phyloP scores from a whole-genome alignment of 2,888 invertebrate species.

The Pteria penguin region DNA sequence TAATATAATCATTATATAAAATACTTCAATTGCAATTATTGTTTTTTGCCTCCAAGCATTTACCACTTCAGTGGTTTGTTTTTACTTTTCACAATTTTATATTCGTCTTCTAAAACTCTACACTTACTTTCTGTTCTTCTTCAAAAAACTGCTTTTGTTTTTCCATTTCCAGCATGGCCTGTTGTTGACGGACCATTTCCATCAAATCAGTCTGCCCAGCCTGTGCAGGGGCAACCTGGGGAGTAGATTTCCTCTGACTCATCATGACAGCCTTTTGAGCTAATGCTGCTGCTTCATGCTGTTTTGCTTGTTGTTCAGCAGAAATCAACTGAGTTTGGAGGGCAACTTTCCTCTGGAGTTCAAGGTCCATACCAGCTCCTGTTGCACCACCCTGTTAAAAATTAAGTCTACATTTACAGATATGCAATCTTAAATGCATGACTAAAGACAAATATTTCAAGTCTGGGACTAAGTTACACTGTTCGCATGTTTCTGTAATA shows the following conservation, averaged over 20 bases:
- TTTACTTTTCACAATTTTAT: no score
- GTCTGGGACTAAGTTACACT: no score
- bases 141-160: slow-evolving; percentile 52
- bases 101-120: no score
- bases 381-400: slow-evolving; percentile 3
- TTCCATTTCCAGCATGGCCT: slow-evolving; percentile 70
- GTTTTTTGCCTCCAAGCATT: no score
- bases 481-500: no score
- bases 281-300: slow-evolving; percentile 31
- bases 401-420: no score
- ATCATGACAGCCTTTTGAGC: slow-evolving; percentile 48
- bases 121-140: slow-evolving; percentile 10
- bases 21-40: no score
- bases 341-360: slow-evolving; percentile 67
- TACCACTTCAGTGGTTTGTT: no score
- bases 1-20: no score
- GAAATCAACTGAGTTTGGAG: slow-evolving; percentile 68
- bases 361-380: slow-evolving; percentile 51
- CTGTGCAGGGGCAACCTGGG: slow-evolving; percentile 24
- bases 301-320: slow-evolving; percentile 50
- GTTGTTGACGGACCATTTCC: slow-evolving; percentile 73
- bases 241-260: slow-evolving; percentile 16
- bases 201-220: slow-evolving; percentile 54
- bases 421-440: no score
- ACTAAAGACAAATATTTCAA: no score